phyloP scores from a whole-genome alignment of 2,888 invertebrate genomes.

The Pyralis farinalis region DNA sequence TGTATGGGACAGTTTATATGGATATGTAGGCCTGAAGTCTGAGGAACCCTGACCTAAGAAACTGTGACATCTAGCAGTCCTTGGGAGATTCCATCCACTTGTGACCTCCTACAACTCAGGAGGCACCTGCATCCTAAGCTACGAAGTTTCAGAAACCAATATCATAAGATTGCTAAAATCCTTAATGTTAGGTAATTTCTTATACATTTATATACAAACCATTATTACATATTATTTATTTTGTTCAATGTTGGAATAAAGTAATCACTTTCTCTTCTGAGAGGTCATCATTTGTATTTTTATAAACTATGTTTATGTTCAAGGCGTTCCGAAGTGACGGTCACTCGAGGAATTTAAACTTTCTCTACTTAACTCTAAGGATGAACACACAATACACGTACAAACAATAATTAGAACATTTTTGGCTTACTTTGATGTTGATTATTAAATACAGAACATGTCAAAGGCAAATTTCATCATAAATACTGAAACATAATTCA shows the following conservation, averaged over 20 bases:
- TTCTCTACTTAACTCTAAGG: constrained; percentile 65
- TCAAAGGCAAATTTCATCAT: too few species aligned
- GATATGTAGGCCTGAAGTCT: too few species aligned
- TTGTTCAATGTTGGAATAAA: constrained; percentile 71
- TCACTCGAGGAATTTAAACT: constrained; percentile 46
- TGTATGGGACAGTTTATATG: too few species aligned
- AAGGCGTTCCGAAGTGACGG: constrained; percentile 46
- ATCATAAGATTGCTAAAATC: constrained; percentile 28
- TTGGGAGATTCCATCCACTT: constrained; percentile 18
- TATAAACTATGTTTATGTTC: constrained; percentile 40
- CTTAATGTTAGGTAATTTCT: constrained; percentile 32
- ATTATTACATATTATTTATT: constrained; percentile 34
- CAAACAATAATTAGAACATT: constrained; percentile 47
- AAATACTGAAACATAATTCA: constrained; percentile 32
- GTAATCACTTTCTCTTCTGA: constrained; percentile 55
- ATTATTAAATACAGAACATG: constrained; percentile 39
- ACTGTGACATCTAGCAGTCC: too few species aligned
- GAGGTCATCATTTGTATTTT: constrained; percentile 44
- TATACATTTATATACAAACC: constrained; percentile 37
- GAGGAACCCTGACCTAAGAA: too few species aligned
- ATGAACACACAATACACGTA: constrained; percentile 74
- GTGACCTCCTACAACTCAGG: constrained; percentile 26
- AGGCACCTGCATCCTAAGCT: constrained; percentile 30
- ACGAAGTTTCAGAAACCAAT: constrained; percentile 26
- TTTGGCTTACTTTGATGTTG: constrained; percentile 68